Evolutionary conservation across 2,797 vertebrate species (phyloP), one percentile per base, ranked within the genome.

Genomic region (Acanthis flammea): DNA sequence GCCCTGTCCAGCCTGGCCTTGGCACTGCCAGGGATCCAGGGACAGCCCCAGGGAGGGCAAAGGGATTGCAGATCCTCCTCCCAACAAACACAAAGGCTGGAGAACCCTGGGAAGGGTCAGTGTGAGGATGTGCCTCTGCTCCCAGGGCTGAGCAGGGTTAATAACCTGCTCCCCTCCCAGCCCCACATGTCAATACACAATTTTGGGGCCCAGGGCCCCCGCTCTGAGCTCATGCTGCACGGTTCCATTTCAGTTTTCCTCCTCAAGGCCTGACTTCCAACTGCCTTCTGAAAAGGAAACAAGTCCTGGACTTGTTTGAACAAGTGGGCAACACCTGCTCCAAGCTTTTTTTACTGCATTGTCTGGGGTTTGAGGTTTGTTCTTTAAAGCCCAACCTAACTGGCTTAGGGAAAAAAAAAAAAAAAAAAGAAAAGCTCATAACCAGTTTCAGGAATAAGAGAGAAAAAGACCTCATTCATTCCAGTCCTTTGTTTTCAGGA

Each of bases 261-360:
- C 79, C 76, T 93, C 35, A 50, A 91, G 92, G 57, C 71, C 67
- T 58, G 68, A 78, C 71, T 94, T 95, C 86, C 93, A 94, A 70
- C 66, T 9, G 8, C 2, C 0, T 55, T 73, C 66, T 67, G 73
- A 84, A 94, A 90, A 94, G 92, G 90, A 95, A 97, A 90, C 15
- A 0, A 95, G 79, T 19, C 62, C 62, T 41, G 5, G 61, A 27
- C 94, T 63, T 96, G 94, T 91, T 73, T 78, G 83, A 90, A 96
- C 96, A 96, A 94, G 94, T 57, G 51, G 50, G 79, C 42, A 97
- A 91, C 91, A 96, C 92, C 91, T 96, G 94, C 94, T 92, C 50
- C 3, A 1, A 50, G 1, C 73, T 90, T 87, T 55, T 65, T 90
- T 58, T 54, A 41, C 70, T 75, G 68, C 62, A 84, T 77, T 91